Percentiles rank a stretch among this genome's conserved stretches.
phyloP scores from a whole-genome alignment of 2,113 vertebrate genomes.

The Damaliscus lunatus region DNA sequence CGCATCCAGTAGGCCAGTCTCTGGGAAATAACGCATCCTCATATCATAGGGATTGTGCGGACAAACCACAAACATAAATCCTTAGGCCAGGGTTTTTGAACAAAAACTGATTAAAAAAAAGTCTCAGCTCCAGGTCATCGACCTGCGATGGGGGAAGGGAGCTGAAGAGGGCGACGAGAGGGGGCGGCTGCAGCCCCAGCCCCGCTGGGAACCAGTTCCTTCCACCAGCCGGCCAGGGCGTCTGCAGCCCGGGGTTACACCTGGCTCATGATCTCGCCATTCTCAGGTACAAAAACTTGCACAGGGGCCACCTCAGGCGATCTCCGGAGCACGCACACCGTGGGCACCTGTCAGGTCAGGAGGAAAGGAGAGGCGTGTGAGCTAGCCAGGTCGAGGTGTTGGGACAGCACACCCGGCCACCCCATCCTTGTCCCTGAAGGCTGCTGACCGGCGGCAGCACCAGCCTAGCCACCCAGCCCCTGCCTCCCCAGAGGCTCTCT shows the following conservation, averaged over 20 bases:
- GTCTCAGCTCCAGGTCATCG: conserved; percentile 62
- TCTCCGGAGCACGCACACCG: conserved; percentile 85
- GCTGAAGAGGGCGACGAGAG: neutral
- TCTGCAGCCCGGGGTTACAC: conserved; percentile 75
- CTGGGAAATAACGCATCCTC: neutral
- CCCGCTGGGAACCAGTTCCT: neutral
- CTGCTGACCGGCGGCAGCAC: neutral
- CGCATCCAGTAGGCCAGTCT: neutral
- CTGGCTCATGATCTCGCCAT: conserved; percentile 90
- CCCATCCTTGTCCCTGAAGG: neutral
- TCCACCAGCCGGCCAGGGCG: neutral
- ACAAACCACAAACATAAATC: conserved; percentile 8
- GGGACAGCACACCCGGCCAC: no score
- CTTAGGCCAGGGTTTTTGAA: conserved; percentile 1
- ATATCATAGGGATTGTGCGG: neutral
- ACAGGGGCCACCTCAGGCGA: conserved; percentile 87
- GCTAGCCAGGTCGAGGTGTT: accelerated
- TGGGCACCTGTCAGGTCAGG: conserved; percentile 75
- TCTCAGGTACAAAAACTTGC: conserved; percentile 89
- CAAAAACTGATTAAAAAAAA: neutral
- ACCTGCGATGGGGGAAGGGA: conserved; percentile 54
- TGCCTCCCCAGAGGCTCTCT: no score
- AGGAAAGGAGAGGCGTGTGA: neutral
- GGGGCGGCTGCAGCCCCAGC: neutral
- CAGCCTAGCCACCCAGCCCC: neutral